Percentiles rank a stretch among this genome's conserved stretches.
These are phyloP conservation scores for Cecidostiba fungosa DNA, from an alignment of 2,888 invertebrate species.

Conservation along the genomic window DNA sequence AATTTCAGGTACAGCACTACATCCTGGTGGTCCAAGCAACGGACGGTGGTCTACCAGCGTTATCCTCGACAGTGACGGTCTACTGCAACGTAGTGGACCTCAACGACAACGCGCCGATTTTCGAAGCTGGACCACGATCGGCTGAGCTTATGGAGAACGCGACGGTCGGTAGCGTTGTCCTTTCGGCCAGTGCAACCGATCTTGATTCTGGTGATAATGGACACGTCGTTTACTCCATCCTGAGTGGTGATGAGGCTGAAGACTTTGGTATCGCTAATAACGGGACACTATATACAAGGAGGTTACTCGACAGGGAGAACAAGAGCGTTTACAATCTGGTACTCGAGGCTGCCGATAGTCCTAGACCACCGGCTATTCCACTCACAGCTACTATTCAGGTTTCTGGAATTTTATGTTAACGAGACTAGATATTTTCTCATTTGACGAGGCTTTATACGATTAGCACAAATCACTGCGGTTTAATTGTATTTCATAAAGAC, in stretches of 20 bases:
- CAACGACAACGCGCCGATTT: conserved; percentile 96
- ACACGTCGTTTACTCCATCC: conserved; percentile 83
- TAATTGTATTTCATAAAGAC: not conserved
- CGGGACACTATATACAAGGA: conserved; percentile 91
- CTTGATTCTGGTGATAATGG: conserved; percentile 94
- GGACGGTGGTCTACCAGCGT: conserved; percentile 92
- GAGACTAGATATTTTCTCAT: not conserved
- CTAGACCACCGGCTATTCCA: conserved; percentile 86
- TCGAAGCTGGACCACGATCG: conserved; percentile 95
- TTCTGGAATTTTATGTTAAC: conserved; percentile 63
- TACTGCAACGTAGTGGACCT: conserved; percentile 97
- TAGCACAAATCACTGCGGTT: not conserved
- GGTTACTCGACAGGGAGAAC: conserved; percentile 91
- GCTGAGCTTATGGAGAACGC: conserved; percentile 95
- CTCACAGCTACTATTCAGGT: conserved; percentile 94
- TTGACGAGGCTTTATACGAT: no score
- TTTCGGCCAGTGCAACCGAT: conserved; percentile 95
- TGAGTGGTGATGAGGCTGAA: conserved; percentile 89
- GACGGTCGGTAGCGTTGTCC: conserved; percentile 89
- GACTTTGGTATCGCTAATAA: conserved; percentile 90
- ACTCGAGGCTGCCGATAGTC: conserved; percentile 93
- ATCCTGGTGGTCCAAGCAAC: conserved; percentile 96
- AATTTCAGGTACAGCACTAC: conserved; percentile 93
- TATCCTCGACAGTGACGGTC: conserved; percentile 94
- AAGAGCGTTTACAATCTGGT: conserved; percentile 91